A percentile compares a stretch with the other conserved stretches of the same genome.
Evolutionary conservation across 2,888 invertebrate genomes (phyloP).

Genomic region (Acleris cristana): DNA sequence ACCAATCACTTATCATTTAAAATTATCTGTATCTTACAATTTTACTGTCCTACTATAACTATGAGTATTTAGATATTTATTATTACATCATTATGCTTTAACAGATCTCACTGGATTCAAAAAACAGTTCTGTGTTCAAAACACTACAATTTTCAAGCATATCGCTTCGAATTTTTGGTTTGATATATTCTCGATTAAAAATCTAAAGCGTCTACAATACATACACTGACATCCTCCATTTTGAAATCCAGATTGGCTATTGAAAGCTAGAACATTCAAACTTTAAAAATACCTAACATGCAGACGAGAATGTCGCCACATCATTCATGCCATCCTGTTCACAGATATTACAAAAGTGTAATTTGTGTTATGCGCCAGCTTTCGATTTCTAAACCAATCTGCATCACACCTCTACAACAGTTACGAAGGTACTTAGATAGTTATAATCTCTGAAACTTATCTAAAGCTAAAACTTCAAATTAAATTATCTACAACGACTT

Average conservation of each 20-base stretch:
- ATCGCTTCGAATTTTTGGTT: conserved; percentile 82
- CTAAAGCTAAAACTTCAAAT: conserved; percentile 48
- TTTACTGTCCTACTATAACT: conserved; percentile 60
- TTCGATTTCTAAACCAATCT: no score
- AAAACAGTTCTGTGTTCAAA: conserved; percentile 75
- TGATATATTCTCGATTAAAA: conserved; percentile 72
- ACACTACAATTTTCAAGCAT: conserved; percentile 83
- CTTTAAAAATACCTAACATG: no score
- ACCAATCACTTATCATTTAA: conserved; percentile 25
- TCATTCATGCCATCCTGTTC: no score
- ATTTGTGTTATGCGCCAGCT: no score
- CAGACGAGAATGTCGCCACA: no score
- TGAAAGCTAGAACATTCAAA: conserved; percentile 40
- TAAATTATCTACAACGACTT: conserved; percentile 67
- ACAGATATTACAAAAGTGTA: no score
- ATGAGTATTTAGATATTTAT: conserved; percentile 71
- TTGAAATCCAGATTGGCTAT: conserved; percentile 31
- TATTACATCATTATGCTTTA: conserved; percentile 66
- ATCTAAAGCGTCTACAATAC: conserved; percentile 63
- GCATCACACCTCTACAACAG: conserved; percentile 57
- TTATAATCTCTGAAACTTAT: conserved; percentile 54
- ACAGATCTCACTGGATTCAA: conserved; percentile 70
- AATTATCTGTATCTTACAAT: conserved; percentile 38
- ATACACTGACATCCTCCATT: conserved; percentile 46
- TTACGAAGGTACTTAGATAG: conserved; percentile 46